Conservation (phyloP, 2,888 invertebrate species). For the Aspidiotus rigidus region DNA sequence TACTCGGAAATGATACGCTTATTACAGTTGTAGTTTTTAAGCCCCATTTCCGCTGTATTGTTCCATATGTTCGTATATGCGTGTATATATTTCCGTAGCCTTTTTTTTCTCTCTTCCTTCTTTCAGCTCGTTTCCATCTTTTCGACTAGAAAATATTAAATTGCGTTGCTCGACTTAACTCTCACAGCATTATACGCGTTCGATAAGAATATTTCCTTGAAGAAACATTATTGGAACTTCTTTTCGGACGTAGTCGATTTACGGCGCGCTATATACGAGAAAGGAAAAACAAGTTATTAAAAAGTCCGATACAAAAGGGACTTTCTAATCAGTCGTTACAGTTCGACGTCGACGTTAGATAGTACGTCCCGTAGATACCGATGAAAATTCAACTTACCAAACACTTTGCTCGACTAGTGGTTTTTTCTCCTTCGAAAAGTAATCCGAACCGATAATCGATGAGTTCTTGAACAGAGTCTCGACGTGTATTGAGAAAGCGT, state of each 20-base stretch:
- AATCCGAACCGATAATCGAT: no score
- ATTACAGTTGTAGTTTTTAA: background rate
- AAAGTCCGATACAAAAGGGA: background rate
- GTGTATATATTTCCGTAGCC: background rate
- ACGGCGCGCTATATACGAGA: background rate
- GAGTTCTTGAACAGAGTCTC: no score
- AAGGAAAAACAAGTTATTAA: background rate
- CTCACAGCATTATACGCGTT: background rate
- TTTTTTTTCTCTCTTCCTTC: background rate
- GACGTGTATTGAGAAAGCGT: no score
- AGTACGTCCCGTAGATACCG: background rate
- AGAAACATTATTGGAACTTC: background rate
- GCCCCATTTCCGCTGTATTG: background rate
- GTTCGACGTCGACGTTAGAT: background rate
- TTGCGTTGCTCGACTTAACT: background rate
- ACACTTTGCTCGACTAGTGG: no score
- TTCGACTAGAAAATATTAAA: slow-evolving; percentile 1
- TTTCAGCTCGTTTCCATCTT: background rate
- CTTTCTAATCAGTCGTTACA: slow-evolving; percentile 2
- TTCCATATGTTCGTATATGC: no score
- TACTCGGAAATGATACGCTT: background rate
- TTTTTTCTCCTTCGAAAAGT: no score
- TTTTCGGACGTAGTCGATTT: background rate
- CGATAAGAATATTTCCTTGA: background rate
- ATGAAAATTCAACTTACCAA: background rate